phyloP scores from a whole-genome alignment of 1,140 invertebrate species.

The Globodera rostochiensis region DNA sequence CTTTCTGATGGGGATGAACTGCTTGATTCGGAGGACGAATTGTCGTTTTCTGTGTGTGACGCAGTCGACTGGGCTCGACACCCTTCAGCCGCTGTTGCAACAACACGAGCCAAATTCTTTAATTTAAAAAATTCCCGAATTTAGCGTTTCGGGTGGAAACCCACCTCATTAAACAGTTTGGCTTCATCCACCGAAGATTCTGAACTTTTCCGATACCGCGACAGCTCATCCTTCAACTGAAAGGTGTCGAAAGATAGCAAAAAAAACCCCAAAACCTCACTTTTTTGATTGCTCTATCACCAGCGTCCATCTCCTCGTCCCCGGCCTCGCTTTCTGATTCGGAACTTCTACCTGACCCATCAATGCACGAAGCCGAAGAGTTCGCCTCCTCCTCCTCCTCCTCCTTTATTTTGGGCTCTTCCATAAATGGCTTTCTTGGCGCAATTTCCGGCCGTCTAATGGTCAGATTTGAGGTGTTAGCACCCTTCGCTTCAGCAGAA shows the following conservation, averaged over 20 bases:
- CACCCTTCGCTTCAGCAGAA: neutral
- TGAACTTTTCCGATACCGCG: neutral
- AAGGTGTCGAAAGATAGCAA: neutral
- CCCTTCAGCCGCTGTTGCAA: neutral
- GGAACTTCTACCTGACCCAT: neutral
- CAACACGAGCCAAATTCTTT: neutral
- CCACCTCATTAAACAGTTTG: neutral
- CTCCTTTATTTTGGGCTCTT: constrained; percentile 19
- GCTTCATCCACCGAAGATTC: neutral
- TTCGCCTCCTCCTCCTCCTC: constrained; percentile 7
- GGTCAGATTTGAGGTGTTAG: neutral
- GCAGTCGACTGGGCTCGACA: neutral
- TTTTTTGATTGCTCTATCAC: neutral
- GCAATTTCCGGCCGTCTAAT: constrained; percentile 18
- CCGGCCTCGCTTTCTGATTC: neutral
- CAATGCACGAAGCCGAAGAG: constrained; percentile 6
- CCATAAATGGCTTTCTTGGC: constrained; percentile 22
- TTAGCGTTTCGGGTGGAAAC: neutral
- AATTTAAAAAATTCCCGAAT: neutral
- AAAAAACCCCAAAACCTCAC: neutral
- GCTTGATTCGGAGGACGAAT: neutral
- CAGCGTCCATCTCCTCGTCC: neutral
- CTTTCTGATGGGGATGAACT: neutral
- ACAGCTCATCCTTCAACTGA: neutral
- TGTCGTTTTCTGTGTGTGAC: neutral